These are phyloP conservation scores for Meghimatium bilineatum DNA, from an alignment of 2,888 invertebrate species.

Conservation along the genomic window DNA sequence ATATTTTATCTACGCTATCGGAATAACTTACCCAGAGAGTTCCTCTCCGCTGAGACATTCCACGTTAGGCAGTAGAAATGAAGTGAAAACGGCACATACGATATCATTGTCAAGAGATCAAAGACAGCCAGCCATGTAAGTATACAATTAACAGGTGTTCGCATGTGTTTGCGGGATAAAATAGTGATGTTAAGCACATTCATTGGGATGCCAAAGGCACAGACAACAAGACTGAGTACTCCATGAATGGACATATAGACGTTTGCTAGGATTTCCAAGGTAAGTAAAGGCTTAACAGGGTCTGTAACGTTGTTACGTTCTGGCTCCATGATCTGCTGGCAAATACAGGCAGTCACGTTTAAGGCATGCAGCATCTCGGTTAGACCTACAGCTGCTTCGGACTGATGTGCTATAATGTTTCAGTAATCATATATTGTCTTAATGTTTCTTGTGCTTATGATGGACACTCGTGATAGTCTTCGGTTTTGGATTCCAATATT, in stretches of 20 bases:
- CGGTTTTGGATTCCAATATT: no score
- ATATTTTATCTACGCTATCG: no score
- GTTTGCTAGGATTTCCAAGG: conserved; percentile 51
- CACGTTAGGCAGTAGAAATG: conserved; percentile 78
- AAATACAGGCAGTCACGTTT: not conserved
- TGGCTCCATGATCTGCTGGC: not conserved
- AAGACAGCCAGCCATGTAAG: conserved; percentile 90
- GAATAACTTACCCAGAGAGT: conserved; percentile 75
- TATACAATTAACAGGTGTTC: conserved; percentile 91
- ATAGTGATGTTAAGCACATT: conserved; percentile 94
- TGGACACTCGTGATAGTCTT: no score
- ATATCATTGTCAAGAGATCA: conserved; percentile 93
- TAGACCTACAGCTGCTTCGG: not conserved
- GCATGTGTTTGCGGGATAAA: conserved; percentile 89
- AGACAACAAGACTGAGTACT: conserved; percentile 89
- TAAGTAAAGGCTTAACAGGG: not conserved
- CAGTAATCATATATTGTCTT: not conserved
- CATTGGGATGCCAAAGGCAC: conserved; percentile 91
- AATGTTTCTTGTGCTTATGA: no score
- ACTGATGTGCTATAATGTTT: not conserved
- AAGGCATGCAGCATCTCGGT: not conserved
- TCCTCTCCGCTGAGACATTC: conserved; percentile 60
- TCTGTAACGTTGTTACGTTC: not conserved
- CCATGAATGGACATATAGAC: conserved; percentile 83
- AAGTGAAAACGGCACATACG: conserved; percentile 92